Conservation (phyloP, 2,888 invertebrate species). For the Gibbula magus region DNA sequence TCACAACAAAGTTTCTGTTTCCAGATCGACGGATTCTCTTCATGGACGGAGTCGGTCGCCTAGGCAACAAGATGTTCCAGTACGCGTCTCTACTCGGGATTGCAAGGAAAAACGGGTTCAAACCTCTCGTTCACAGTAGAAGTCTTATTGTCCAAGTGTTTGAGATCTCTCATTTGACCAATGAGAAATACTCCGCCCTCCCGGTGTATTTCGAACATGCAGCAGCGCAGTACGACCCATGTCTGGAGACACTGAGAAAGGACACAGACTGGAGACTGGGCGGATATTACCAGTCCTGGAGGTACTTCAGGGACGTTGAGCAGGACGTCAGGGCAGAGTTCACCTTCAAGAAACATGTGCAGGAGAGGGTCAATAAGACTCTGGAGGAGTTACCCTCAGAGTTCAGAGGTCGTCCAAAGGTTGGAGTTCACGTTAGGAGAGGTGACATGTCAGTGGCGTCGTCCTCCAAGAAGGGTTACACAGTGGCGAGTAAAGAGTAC, state of each 20-base stretch:
- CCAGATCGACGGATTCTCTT: not conserved
- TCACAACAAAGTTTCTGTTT: too few relatives aligned
- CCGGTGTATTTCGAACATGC: conserved; percentile 31
- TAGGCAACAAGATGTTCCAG: conserved; percentile 59
- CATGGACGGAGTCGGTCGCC: conserved; percentile 40
- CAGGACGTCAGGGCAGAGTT: conserved; percentile 43
- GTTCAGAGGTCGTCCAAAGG: conserved; percentile 25
- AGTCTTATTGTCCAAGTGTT: conserved; percentile 41
- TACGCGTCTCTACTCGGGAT: conserved; percentile 51
- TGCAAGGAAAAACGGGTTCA: conserved; percentile 42
- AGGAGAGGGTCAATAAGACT: conserved; percentile 30
- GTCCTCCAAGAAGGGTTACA: conserved; percentile 44
- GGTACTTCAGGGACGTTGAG: conserved; percentile 47
- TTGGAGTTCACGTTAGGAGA: conserved; percentile 55
- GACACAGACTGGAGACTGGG: conserved; percentile 44
- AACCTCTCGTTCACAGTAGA: conserved; percentile 37
- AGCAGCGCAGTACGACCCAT: conserved; percentile 38
- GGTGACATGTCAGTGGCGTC: conserved; percentile 42
- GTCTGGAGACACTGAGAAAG: conserved; percentile 34
- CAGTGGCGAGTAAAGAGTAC: conserved; percentile 41
- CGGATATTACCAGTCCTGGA: conserved; percentile 60
- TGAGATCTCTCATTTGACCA: conserved; percentile 31
- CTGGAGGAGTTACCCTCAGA: conserved; percentile 13
- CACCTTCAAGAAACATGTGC: conserved; percentile 39
- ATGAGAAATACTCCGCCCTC: conserved; percentile 24